Conservation (phyloP, 2,797 vertebrate species). For the Parotocinclus haroldoi region DNA sequence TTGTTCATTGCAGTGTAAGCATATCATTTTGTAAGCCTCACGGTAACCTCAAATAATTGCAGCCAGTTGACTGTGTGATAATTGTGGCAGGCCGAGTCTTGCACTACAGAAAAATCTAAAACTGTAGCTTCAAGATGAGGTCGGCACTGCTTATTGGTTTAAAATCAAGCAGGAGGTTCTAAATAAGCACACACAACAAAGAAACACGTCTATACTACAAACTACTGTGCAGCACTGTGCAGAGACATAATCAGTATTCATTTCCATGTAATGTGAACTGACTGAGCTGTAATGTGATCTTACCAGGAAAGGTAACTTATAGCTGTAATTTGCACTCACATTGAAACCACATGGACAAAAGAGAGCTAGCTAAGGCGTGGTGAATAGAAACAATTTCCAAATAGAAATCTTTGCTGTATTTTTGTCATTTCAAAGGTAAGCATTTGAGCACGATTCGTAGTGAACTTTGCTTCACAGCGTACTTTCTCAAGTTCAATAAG, state of each 20-base stretch:
- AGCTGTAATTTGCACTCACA: constrained; percentile 2
- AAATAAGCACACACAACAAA: neutral
- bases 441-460: neutral
- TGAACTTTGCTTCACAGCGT: constrained; percentile 5
- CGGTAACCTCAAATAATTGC: too few species aligned
- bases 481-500: neutral
- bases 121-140: too few species aligned
- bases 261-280: constrained; percentile 19
- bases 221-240: neutral
- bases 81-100: too few species aligned
- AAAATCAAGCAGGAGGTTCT: neutral
- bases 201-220: neutral
- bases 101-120: too few species aligned
- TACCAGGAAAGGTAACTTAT: constrained; percentile 9
- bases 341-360: neutral
- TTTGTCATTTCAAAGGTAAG: neutral
- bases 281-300: constrained; percentile 6
- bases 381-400: neutral
- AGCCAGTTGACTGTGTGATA: too few species aligned
- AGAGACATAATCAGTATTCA: constrained; percentile 12
- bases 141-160: neutral
- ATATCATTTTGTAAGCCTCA: too few species aligned
- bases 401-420: constrained; percentile 1
- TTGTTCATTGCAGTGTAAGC: too few species aligned
- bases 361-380: neutral